phyloP scores from a whole-genome alignment of 1,140 invertebrate genomes.

The Aethina tumida region DNA sequence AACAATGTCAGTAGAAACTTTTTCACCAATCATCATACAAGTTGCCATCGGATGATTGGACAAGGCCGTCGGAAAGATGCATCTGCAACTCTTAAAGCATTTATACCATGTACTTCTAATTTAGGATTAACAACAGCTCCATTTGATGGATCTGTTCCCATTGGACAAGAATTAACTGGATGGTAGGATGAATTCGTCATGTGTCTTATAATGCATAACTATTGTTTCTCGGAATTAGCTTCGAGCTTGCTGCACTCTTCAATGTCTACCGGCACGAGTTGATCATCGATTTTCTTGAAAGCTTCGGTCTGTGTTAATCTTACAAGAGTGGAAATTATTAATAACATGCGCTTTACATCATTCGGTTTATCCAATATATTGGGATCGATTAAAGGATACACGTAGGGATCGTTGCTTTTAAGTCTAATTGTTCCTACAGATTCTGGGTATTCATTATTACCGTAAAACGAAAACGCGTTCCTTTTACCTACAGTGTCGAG shows the following conservation, averaged over 20 bases:
- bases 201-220: conserved; percentile 35
- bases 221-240: conserved; percentile 38
- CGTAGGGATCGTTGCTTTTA: conserved; percentile 55
- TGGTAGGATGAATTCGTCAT: conserved; percentile 38
- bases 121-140: conserved; percentile 32
- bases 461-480: conserved; percentile 36
- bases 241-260: conserved; percentile 31
- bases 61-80: no score
- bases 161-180: conserved; percentile 47
- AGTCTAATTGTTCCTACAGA: conserved; percentile 61
- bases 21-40: no score
- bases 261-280: conserved; percentile 31
- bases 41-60: no score
- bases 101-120: conserved; percentile 27
- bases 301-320: conserved; percentile 38
- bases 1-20: no score
- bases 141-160: conserved; percentile 38
- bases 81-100: conserved; percentile 30
- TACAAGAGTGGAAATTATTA: conserved; percentile 38
- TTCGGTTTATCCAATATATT: conserved; percentile 45
- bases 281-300: conserved; percentile 33
- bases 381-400: conserved; percentile 71
- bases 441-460: no score
- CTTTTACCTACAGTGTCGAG: conserved; percentile 32
- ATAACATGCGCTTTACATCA: conserved; percentile 43